Conservation (phyloP, 2,113 vertebrate genomes). For the Gymnobelideus leadbeateri region DNA sequence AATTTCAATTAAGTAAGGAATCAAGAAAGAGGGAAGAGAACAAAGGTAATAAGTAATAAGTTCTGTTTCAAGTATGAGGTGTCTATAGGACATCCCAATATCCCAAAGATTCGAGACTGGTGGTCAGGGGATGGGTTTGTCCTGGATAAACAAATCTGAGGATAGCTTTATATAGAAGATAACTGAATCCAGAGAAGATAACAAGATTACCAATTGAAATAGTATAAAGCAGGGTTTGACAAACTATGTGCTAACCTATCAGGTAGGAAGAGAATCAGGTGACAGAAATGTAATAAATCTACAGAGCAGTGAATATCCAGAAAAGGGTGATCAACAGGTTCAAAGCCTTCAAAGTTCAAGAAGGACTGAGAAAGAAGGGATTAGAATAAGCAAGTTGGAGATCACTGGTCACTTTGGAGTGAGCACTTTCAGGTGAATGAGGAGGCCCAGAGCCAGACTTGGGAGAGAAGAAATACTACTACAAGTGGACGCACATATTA, state of each 20-base stretch:
- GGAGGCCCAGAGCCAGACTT: background rate
- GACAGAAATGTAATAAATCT: background rate
- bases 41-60: background rate
- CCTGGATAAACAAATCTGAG: background rate
- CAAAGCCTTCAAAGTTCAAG: background rate
- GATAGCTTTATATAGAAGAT: background rate
- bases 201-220: background rate
- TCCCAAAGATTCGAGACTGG: background rate
- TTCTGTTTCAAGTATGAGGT: background rate
- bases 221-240: background rate
- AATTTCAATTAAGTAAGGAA: background rate
- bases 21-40: background rate
- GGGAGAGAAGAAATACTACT: background rate
- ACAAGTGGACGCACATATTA: background rate
- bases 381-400: background rate
- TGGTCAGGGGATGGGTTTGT: background rate
- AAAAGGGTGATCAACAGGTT: background rate
- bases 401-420: background rate
- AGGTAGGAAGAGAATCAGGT: background rate
- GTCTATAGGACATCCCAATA: background rate
- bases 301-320: background rate
- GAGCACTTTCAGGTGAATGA: background rate
- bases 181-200: background rate
- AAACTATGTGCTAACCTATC: background rate
- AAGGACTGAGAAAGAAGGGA: background rate